Percentiles rank a stretch among this genome's conserved stretches.
These are phyloP conservation scores for Nycteola revayana DNA, from an alignment of 2,888 invertebrate genomes.

Conservation along the genomic window DNA sequence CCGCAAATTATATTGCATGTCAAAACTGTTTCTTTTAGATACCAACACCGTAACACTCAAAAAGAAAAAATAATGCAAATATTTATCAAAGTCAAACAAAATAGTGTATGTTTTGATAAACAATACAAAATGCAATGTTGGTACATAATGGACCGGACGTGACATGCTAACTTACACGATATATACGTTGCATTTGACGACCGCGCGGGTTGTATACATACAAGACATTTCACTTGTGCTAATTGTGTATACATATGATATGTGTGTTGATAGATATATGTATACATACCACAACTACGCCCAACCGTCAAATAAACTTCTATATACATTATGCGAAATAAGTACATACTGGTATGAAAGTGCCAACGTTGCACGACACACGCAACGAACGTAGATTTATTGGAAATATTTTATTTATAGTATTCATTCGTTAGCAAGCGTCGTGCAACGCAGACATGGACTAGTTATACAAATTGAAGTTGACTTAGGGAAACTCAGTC, in stretches of 20 bases:
- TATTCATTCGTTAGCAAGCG: conserved; percentile 11
- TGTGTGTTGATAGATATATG: no score
- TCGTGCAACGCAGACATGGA: conserved; percentile 39
- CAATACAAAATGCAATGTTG: conserved; percentile 31
- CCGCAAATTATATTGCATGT: conserved; percentile 30
- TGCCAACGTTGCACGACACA: conserved; percentile 29
- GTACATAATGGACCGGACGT: conserved; percentile 57
- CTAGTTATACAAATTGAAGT: conserved; percentile 39
- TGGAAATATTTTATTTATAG: conserved; percentile 4
- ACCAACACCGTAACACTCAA: not conserved
- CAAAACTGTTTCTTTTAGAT: conserved; percentile 21
- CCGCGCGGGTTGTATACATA: no score
- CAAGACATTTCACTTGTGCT: no score
- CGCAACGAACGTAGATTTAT: conserved; percentile 16
- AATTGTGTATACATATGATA: no score
- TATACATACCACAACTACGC: no score
- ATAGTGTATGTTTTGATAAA: conserved; percentile 23
- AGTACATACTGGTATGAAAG: conserved; percentile 48
- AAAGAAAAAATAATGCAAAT: no score
- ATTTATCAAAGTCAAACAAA: not conserved
- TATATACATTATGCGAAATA: conserved; percentile 51
- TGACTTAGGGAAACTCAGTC: conserved; percentile 56
- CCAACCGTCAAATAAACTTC: no score
- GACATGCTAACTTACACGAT: conserved; percentile 53
- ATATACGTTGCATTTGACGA: no score